Percentiles rank a stretch among this genome's conserved stretches.
Evolutionary conservation across 2,113 vertebrate genomes (phyloP).

Genomic region (Thamnaconus septentrionalis): DNA sequence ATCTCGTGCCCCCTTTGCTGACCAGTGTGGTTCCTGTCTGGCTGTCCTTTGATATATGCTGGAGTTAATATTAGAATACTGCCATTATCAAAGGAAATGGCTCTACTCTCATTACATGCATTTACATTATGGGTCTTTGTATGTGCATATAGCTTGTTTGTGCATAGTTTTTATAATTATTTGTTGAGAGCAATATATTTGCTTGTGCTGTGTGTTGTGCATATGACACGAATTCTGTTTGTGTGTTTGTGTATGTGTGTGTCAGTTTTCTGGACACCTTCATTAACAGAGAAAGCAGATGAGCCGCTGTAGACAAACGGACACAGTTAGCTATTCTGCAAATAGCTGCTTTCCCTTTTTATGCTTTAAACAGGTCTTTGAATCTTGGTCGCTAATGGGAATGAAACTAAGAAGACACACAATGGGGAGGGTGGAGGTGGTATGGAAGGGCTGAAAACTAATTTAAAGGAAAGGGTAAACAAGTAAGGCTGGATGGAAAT

Average conservation of each 20-base stretch:
- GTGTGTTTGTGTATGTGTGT: constrained; percentile 11
- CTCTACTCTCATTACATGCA: no score
- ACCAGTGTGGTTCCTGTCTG: not conserved
- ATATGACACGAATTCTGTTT: not conserved
- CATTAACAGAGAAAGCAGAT: constrained; percentile 15
- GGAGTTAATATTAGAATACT: constrained; percentile 10
- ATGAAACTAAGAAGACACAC: not conserved
- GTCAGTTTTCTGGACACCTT: constrained; percentile 2
- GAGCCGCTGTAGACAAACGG: constrained; percentile 7
- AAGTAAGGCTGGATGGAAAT: no score
- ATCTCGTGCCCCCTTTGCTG: constrained; percentile 9
- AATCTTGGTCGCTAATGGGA: not conserved
- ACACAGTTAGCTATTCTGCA: constrained; percentile 6
- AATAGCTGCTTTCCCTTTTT: constrained; percentile 17
- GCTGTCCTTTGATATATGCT: constrained; percentile 36
- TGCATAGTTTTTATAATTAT: no score
- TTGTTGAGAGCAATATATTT: not conserved
- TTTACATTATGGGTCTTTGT: no score
- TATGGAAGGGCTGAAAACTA: no score
- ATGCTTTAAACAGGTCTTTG: constrained; percentile 2
- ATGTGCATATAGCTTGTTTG: no score
- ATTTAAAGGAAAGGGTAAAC: no score
- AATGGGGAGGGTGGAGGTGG: no score
- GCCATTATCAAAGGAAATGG: constrained; percentile 13
- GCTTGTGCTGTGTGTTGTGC: constrained; percentile 8